A percentile compares a stretch with the other conserved stretches of the same genome.
Conservation (phyloP, 1,140 invertebrate genomes). For the Tigriopus japonicus region DNA sequence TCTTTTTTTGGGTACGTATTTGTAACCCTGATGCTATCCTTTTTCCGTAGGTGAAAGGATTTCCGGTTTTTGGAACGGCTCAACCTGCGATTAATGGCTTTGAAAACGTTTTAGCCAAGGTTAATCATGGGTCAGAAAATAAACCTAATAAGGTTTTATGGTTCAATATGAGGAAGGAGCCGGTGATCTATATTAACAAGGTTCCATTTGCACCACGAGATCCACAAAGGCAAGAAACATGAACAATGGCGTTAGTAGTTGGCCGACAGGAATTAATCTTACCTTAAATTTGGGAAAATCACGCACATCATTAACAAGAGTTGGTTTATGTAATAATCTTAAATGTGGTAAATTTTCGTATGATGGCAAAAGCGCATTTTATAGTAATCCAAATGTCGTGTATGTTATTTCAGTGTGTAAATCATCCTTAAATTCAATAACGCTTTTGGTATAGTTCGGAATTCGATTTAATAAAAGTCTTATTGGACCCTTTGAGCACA, state of each 20-base stretch:
- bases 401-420: too few species aligned
- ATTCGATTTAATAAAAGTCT: too few species aligned
- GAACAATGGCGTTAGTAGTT: background rate
- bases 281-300: background rate
- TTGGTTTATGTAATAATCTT: too few species aligned
- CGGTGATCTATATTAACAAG: constrained; percentile 12
- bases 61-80: constrained; percentile 12
- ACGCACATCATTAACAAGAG: too few species aligned
- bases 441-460: too few species aligned
- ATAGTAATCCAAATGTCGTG: too few species aligned
- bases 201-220: constrained; percentile 8
- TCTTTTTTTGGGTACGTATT: too few species aligned
- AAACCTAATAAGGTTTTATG: background rate
- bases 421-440: too few species aligned
- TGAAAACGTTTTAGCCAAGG: background rate
- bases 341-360: too few species aligned
- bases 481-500: too few species aligned
- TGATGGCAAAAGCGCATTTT: too few species aligned
- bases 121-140: background rate
- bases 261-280: background rate
- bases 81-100: constrained; percentile 2
- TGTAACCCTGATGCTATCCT: too few species aligned
- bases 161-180: constrained; percentile 14
- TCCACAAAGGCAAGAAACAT: constrained; percentile 5
- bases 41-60: background rate